Percentiles rank a stretch among this genome's conserved stretches.
Conservation (phyloP, 2,113 vertebrate genomes). For the Bufo bufo region DNA sequence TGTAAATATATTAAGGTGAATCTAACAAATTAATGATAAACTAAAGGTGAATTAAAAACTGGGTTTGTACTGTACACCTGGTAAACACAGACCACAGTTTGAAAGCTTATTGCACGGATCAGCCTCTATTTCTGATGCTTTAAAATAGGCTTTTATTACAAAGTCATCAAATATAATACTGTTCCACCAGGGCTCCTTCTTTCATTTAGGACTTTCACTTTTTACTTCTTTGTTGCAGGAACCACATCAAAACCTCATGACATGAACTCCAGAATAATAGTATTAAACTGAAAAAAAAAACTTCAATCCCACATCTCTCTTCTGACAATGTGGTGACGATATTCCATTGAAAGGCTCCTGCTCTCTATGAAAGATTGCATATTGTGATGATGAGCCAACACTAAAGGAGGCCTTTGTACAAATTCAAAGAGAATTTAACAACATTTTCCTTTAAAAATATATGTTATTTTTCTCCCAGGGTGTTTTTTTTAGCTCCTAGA, state of each 20-base stretch:
- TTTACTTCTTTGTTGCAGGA: background rate
- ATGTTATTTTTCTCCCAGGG: background rate
- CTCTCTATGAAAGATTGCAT: background rate
- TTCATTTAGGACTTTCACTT: conserved; percentile 10
- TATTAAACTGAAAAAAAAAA: background rate
- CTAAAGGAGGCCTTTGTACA: background rate
- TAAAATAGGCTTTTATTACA: background rate
- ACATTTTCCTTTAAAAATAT: background rate
- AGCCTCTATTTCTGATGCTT: background rate
- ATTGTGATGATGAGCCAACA: background rate
- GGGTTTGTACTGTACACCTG: no score
- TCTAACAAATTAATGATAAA: no score
- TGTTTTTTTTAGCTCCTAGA: background rate
- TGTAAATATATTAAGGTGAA: no score
- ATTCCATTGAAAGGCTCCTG: background rate
- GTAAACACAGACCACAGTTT: background rate
- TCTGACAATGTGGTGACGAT: background rate
- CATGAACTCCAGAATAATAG: background rate
- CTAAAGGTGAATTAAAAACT: no score
- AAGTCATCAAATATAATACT: conserved; percentile 5
- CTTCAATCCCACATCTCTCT: background rate
- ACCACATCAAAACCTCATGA: conserved; percentile 32
- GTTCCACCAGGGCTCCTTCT: background rate
- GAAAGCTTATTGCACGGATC: background rate
- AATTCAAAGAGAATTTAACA: background rate